These are phyloP conservation scores for Clivina fossor DNA, from an alignment of 2,888 invertebrate genomes.

Conservation along the genomic window DNA sequence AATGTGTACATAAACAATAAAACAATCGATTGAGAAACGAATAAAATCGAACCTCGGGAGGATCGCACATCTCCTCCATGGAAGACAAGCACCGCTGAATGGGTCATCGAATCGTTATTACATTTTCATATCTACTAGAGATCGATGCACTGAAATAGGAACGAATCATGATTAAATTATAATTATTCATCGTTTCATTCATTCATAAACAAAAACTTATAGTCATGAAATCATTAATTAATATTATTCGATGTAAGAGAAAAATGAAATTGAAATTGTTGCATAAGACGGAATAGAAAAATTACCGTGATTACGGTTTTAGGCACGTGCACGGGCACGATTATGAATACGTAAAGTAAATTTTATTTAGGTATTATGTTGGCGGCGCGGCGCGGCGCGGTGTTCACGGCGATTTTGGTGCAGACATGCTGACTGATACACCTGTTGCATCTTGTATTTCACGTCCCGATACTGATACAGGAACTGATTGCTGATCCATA, in stretches of 20 bases:
- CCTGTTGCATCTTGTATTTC: conserved; percentile 7
- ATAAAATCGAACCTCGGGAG: conserved; percentile 21
- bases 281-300: conserved; percentile 25
- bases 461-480: background rate
- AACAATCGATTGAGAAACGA: background rate
- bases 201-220: background rate
- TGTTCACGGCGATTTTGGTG: conserved; percentile 49
- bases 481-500: conserved; percentile 49
- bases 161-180: conserved; percentile 26
- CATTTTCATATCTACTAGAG: conserved; percentile 13
- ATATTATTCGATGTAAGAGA: conserved; percentile 31
- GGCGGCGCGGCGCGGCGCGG: too few relatives aligned
- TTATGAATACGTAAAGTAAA: too few relatives aligned
- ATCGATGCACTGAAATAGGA: conserved; percentile 28
- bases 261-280: conserved; percentile 19
- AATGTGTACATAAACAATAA: background rate
- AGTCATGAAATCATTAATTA: conserved; percentile 14
- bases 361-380: too few relatives aligned
- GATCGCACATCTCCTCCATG: conserved; percentile 45
- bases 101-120: conserved; percentile 27
- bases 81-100: conserved; percentile 55
- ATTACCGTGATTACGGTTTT: conserved; percentile 11
- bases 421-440: conserved; percentile 38
- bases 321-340: too few relatives aligned
- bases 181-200: conserved; percentile 12